Evolutionary conservation across 2,888 invertebrate species (phyloP), one percentile per base, ranked within the genome.

Genomic region (Phaonia tiefii): DNA sequence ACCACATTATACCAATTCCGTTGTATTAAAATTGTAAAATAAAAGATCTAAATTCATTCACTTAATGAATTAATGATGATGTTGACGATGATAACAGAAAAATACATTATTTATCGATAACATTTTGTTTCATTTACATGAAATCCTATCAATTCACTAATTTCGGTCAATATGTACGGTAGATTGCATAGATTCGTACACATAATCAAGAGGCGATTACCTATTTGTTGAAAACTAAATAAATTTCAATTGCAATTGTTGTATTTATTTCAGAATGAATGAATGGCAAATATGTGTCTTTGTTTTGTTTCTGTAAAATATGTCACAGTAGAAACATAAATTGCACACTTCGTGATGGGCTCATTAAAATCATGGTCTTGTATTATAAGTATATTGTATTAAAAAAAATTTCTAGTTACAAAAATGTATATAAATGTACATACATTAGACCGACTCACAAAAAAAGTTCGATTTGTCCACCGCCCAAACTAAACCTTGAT

Each of bases 291-390:
- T 31, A 31, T 8, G n/a, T 65, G 26, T 15, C 2, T 56, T 39
- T 65, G n/a, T 46, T 46, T 49, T 22, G n/a, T 49, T 20, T 7
- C 20, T 17, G 56, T 31, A 71, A 66, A 79, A 75, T 65, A 66
- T 79, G 79, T 79, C 75, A 79, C 75, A 79, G 75, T 75, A 67
- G 70, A 56, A 79, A 66, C 75, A 79, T 79, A 75, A 79, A 79
- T 79, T 79, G 25, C 2, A 31, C 31, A 31, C 31, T 15, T 54
- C 17, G 46, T n/a, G 26, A 46, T 65, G 44, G 20, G n/a, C 65
- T 46, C 46, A 26, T 65, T 46, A 15, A 65, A 46, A 46, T 22
- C 25, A 25, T 54, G 11, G 54, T 54, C 26, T 54, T 7, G 25
- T 1, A 49, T 20, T 8, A 46, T 46, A 13, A 5, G 4, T n/a